A percentile compares a stretch with the other conserved stretches of the same genome.
These are phyloP conservation scores for Pachycephus smyrnensis DNA, from an alignment of 2,888 invertebrate genomes.

Conservation along the genomic window DNA sequence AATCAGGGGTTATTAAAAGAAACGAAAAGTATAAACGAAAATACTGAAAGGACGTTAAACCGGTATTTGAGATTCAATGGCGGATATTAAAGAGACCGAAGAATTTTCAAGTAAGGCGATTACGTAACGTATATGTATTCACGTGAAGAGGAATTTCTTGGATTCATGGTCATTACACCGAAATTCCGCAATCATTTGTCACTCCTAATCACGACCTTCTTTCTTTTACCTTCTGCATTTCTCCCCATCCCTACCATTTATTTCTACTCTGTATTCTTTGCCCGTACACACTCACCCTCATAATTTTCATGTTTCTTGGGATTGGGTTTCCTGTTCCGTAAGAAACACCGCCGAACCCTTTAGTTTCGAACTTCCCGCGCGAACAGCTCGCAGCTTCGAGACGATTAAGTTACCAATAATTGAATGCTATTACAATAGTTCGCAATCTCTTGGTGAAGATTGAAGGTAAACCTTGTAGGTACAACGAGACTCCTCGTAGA, in stretches of 20 bases:
- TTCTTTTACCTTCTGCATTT: background rate
- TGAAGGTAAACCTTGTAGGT: background rate
- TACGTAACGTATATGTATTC: background rate
- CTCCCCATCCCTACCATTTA: background rate
- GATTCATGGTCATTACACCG: background rate
- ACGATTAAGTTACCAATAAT: background rate
- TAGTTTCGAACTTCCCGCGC: background rate
- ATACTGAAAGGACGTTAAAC: background rate
- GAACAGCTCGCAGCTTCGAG: background rate
- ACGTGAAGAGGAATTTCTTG: background rate
- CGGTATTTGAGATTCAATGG: background rate
- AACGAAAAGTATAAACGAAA: background rate
- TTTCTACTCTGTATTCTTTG: background rate
- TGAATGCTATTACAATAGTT: background rate
- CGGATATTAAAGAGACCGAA: background rate
- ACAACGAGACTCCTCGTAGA: background rate
- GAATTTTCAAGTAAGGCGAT: background rate
- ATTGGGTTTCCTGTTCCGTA: background rate
- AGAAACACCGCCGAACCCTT: background rate
- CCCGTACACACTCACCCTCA: background rate
- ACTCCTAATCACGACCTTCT: background rate
- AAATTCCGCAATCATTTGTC: background rate
- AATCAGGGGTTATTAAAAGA: background rate
- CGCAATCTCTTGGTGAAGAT: background rate
- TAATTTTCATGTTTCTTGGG: background rate